A percentile compares a stretch with the other conserved stretches of the same genome.
These are phyloP conservation scores for Echinarachnius parma DNA, from an alignment of 53 echinoderm and acorn worm species.

Conservation along the genomic window DNA sequence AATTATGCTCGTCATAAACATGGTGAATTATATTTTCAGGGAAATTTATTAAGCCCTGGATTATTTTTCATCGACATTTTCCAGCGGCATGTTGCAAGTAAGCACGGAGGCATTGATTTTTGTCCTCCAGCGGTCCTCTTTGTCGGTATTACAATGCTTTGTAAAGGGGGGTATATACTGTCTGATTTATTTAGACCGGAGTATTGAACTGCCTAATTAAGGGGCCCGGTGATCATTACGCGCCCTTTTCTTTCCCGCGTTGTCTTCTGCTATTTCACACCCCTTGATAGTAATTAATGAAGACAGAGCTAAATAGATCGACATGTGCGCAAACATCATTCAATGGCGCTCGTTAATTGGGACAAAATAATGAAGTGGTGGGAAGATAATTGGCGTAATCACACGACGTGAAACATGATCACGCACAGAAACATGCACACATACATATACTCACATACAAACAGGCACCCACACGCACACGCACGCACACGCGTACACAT, in stretches of 20 bases:
- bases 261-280: too few species aligned
- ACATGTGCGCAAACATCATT: neutral
- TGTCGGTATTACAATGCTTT: constrained; percentile 33
- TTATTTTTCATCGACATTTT: too few species aligned
- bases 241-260: neutral
- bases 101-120: constrained; percentile 30
- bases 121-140: constrained; percentile 6
- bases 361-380: neutral
- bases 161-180: neutral
- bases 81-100: too few species aligned
- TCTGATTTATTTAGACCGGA: constrained; percentile 3
- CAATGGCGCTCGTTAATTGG: neutral
- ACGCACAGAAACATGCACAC: neutral
- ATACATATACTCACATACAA: too few species aligned
- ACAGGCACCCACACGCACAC: too few species aligned
- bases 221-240: constrained; percentile 27
- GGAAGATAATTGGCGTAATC: neutral
- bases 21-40: too few species aligned
- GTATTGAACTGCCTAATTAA: constrained; percentile 38
- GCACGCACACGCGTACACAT: too few species aligned
- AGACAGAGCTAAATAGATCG: constrained; percentile 31
- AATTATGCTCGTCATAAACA: too few species aligned
- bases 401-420: neutral
- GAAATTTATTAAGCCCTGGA: too few species aligned
- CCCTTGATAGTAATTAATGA: constrained; percentile 29